A percentile compares a stretch with the other conserved stretches of the same genome.
phyloP scores from a whole-genome alignment of 2,888 invertebrate genomes.

The Flexamia atlantica region DNA sequence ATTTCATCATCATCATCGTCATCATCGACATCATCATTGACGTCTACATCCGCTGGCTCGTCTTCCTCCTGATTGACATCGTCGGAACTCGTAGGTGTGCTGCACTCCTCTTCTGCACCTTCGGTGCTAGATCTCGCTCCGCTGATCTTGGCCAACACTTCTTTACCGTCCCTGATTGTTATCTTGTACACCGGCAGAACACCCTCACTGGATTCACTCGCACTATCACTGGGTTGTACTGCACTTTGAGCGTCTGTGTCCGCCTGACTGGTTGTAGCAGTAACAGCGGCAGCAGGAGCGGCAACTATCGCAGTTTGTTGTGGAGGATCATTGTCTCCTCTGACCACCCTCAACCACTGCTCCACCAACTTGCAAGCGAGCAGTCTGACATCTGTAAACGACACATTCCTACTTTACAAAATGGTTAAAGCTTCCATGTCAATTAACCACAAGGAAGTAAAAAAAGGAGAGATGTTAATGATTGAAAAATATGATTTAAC shows the following conservation, averaged over 20 bases:
- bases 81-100: constrained; percentile 12
- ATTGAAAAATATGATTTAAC: no score
- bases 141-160: constrained; percentile 80
- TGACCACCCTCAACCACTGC: constrained; percentile 93
- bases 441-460: no score
- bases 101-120: constrained; percentile 34
- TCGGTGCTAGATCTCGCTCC: constrained; percentile 65
- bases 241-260: constrained; percentile 36
- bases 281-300: background rate
- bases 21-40: constrained; percentile 21
- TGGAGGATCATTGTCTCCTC: constrained; percentile 77
- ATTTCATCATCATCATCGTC: constrained; percentile 41
- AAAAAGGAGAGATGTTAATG: no score
- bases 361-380: constrained; percentile 90
- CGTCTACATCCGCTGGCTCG: constrained; percentile 8
- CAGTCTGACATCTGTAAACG: constrained; percentile 83
- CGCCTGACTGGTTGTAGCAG: constrained; percentile 64
- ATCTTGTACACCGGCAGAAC: constrained; percentile 79
- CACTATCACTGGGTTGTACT: constrained; percentile 4
- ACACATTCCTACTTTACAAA: background rate
- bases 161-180: constrained; percentile 85
- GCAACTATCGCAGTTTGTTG: background rate
- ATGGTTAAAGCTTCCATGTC: no score
- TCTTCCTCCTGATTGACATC: constrained; percentile 32
- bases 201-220: constrained; percentile 28